Evolutionary conservation across 1,140 invertebrate genomes (phyloP), one percentile per base, ranked within the genome.

Genomic region (Drosophila kanapiae): DNA sequence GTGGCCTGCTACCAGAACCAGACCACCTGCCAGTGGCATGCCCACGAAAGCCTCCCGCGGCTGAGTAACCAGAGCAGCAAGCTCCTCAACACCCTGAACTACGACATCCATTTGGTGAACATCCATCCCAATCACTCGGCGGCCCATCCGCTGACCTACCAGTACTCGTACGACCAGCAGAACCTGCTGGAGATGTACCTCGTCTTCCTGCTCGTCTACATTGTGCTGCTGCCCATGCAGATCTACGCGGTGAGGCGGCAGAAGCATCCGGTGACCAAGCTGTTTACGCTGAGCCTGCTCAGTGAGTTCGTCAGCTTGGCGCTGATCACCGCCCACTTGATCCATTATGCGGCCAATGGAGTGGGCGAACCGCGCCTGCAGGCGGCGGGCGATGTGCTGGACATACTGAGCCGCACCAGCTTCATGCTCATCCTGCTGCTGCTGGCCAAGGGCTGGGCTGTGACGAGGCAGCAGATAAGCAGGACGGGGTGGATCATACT

Each of bases 31-130:
- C 94, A 96, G 68, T 98, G 97, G 97, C 95, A 96, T 88, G 95
- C 97, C 80, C 96, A 96, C 62, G 93, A 95, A 65, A 78, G 53
- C 18, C 45, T 91, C 16, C 82, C 82, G 9, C 48, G 72, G 6
- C 33, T 53, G 29, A 72, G 42, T 61, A 94, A 93, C 69, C 61
- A 92, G 85, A 67, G 58, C 63, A 78, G 61, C 48, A 69, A 43
- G 29, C 75, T 92, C 6, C 84, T 93, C 94, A 80, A 53, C n/a
- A 90, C 63, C 93, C 62, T 99, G 14, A 93, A 97, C 42, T 99
- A 99, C 93, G 97, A 99, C 93, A 96, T 99, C 69, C 98, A 98
- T 96, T 94, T 99, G 29, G 98, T 99, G 0, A 99, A 99, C 94
- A 98, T 98, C 45, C 97, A 98, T 93, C 98, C 98, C 0, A 97